Evolutionary conservation across 2,888 invertebrate species (phyloP), one percentile per base, ranked within the genome.

Genomic region (Zaprionus obscuricornis): DNA sequence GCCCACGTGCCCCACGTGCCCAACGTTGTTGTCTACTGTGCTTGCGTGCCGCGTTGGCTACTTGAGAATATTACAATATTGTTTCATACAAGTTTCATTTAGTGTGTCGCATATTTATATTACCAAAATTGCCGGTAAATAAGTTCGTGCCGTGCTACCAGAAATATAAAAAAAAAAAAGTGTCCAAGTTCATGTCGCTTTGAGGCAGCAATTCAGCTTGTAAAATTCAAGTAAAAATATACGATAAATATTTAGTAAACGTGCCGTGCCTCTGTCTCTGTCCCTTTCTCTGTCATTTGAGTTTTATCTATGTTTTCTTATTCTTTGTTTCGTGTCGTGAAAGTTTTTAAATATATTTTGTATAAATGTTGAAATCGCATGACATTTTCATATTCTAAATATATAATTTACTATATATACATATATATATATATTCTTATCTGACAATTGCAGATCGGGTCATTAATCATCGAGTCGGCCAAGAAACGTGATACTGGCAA

Each of bases 401-500:
- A 47, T 5, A 16, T 29, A 3, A 27, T n/a, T 24, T 33, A 26
- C 36, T 37, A 24, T 43, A 27, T 27, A 22, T 43, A 36, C 36
- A 55, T 54, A 52, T 42, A 24, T 50, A 14, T 10, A 27, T 31
- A 22, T 2, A 13, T 52, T 43, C 51, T 18, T 8, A 34, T 39
- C 36, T 33, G 52, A 43, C 50, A 22, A 46, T 43, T 74, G 47
- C 85, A 90, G 90, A 90, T 90, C 84, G 90, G 90, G 78, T 89
- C 90, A 86, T 89, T 90, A 88, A 89, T 90, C 88, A 90, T 90
- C 83, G 90, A 90, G 85, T 88, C 89, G 70, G 89, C 89, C 76
- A 90, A 89, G 87, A 90, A 90, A 84, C 88, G 87, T 72, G 90
- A 90, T 85, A 88, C 89, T 76, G 90, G 96, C 87, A 96, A 96